Evolutionary conservation across 2,797 vertebrate genomes (phyloP).

Genomic region (Pseudocheirus occidentalis): DNA sequence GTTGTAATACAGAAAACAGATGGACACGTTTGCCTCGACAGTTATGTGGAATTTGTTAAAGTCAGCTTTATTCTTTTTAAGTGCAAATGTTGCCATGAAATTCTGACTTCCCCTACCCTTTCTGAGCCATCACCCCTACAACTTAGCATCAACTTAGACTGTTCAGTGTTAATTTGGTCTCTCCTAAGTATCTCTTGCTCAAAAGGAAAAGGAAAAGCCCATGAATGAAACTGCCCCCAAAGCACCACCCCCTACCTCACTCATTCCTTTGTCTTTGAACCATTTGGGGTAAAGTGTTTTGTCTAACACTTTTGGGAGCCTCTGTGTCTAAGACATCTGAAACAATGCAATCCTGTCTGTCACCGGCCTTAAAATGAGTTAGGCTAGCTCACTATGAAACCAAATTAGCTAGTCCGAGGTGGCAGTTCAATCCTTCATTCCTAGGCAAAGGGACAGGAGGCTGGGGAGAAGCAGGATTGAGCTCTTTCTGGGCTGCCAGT

Average conservation of each 20-base stretch:
- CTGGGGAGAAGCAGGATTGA: neutral
- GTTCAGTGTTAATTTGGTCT: neutral
- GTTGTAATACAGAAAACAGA: slow-evolving; percentile 17
- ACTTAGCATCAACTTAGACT: neutral
- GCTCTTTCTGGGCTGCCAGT: neutral
- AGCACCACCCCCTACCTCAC: neutral
- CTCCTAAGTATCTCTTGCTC: slow-evolving; percentile 1
- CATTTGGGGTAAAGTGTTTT: neutral
- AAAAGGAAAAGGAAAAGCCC: slow-evolving; percentile 29
- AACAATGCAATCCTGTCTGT: slow-evolving; percentile 25
- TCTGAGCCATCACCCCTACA: too few species aligned
- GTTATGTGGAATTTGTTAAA: neutral
- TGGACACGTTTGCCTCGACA: neutral
- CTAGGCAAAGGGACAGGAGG: neutral
- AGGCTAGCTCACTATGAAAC: slow-evolving; percentile 29
- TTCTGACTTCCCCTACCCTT: neutral
- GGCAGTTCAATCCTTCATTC: neutral
- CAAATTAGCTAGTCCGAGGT: slow-evolving; percentile 12
- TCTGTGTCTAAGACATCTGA: neutral
- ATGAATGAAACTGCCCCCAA: neutral
- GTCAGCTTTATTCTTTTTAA: neutral
- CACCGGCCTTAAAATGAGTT: slow-evolving; percentile 20
- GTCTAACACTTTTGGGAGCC: neutral
- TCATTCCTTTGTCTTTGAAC: slow-evolving; percentile 33
- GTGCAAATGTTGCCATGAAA: neutral